Evolutionary conservation across 2,888 invertebrate species (phyloP), one percentile per base, ranked within the genome.

Genomic region (Flexamia atlantica): DNA sequence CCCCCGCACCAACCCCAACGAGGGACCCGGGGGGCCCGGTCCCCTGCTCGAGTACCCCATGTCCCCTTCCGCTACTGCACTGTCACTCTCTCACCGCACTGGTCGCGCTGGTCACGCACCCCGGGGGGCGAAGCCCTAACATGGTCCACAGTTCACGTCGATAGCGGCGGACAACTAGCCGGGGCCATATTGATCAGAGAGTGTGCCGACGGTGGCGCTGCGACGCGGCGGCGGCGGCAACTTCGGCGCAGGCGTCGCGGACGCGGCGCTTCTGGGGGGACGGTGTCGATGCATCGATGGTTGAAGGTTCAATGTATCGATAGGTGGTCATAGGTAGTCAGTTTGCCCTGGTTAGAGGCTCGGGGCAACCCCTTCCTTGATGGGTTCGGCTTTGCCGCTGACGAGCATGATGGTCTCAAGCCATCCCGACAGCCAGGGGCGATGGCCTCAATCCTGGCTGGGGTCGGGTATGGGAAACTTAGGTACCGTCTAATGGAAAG

Each of bases 41-140:
- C 68, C 68, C 68, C 68, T 68, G 17, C 30, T 30, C 68, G 68
- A 68, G 68, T 68, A 68, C 30, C 68, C 68, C 68, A 68, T 68
- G 30, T n/a, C 60, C 23, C n/a, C n/a, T n/a, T n/a, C n/a, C 3
- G 17, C 5, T 17, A 20, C 60, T 60, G 30, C 20, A 60, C 60
- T 28, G 28, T 28, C 60, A 60, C 68, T 25, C 30, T 14, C 68
- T 32, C 68, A 68, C 30, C 5, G 1, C 68, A 30, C n/a, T n/a
- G n/a, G n/a, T n/a, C n/a, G 32, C 32, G 5, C 30, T 10, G 14
- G 25, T 60, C 60, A 12, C 25, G 68, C 68, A 68, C 30, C 60
- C 25, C 3, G 60, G 4, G 60, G 68, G 68, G 68, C 68, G 32
- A 30, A 68, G 68, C 68, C 68, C 68, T 46, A 12, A 17, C 57